phyloP scores from a whole-genome alignment of 2,888 invertebrate species.

The Brachypalpus laphriformis region DNA sequence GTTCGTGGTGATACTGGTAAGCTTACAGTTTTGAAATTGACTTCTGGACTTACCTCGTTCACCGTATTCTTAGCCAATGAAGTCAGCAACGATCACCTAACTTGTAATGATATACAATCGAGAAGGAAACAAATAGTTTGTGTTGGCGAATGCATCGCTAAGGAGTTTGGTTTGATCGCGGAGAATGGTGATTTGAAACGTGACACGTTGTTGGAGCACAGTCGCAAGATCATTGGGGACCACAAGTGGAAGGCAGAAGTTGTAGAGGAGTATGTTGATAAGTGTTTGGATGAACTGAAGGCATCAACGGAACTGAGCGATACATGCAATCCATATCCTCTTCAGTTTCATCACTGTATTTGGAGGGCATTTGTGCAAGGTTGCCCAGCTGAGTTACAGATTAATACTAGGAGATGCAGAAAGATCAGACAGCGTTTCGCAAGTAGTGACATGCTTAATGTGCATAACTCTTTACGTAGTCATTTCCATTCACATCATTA shows the following conservation, averaged over 20 bases:
- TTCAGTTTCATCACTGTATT: conserved; percentile 75
- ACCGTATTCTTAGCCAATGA: conserved; percentile 54
- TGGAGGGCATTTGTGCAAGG: conserved; percentile 75
- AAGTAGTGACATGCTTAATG: conserved; percentile 54
- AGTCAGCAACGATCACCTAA: conserved; percentile 75
- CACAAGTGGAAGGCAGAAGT: conserved; percentile 68
- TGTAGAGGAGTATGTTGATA: conserved; percentile 74
- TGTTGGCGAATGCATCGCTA: conserved; percentile 75
- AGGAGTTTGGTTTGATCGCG: conserved; percentile 70
- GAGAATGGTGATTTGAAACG: conserved; percentile 75
- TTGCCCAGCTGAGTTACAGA: conserved; percentile 76
- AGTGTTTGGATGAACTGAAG: conserved; percentile 70
- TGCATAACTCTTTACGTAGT: conserved; percentile 64
- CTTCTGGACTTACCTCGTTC: conserved; percentile 1
- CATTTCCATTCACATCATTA: conserved; percentile 31
- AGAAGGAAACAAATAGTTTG: conserved; percentile 75
- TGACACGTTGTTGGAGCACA: conserved; percentile 69
- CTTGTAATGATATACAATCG: conserved; percentile 74
- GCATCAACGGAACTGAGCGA: neutral
- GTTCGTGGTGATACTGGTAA: conserved; percentile 73
- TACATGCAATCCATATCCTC: conserved; percentile 71
- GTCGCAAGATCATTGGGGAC: conserved; percentile 64
- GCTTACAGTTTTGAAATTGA: conserved; percentile 7
- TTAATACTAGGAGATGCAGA: conserved; percentile 72
- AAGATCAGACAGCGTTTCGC: conserved; percentile 74